Evolutionary conservation across 2,888 invertebrate genomes (phyloP), one percentile per base, ranked within the genome.

Genomic region (Girardia tigrina): DNA sequence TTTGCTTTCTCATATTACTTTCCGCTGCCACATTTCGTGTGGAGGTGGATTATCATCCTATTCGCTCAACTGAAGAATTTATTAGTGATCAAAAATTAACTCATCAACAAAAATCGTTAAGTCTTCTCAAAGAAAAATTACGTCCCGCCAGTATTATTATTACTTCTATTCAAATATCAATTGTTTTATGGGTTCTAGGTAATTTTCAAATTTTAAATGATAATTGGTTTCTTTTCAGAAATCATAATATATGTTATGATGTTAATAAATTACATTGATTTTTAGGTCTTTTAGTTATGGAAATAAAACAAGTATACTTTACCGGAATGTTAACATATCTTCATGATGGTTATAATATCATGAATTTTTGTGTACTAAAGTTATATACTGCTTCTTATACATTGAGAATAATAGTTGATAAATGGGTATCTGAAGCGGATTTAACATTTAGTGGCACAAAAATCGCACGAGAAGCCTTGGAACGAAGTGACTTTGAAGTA

Each of bases 1-100:
- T 88, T 75, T 84, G 89, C 77, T 90, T 90, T 84, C 86, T 90
- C 72, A 80, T 87, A 0, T 82, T 89, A 77, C 86, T 89, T 77
- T 82, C 88, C 16, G 87, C 89, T 73, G 90, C 90, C 70, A 89
- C 89, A 80, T 87, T 89, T 79, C 87, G 82, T 42, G 79, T 83
- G 42, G 81, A 82, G 28, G 82, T 82, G 78, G 72, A 71, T 29
- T 70, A 78, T 26, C 76, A 77, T 28, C 72, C 71, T 26, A 36
- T 72, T 69, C 26, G 72, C 29, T 26, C 28, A 8, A 77, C 77
- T 16, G 73, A 77, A 26, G 70, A 77, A 23, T 56, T 69, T 72
- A 71, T 77, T 26, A 36, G n/a, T 16, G 73, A 71, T 29, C 28
- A 26, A 75, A 70, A 42, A 42, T 26, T 42, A 69, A 27, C 74